Conservation (phyloP, 92 coral and sea anemone species). For the Palythoa caribaeorum region DNA sequence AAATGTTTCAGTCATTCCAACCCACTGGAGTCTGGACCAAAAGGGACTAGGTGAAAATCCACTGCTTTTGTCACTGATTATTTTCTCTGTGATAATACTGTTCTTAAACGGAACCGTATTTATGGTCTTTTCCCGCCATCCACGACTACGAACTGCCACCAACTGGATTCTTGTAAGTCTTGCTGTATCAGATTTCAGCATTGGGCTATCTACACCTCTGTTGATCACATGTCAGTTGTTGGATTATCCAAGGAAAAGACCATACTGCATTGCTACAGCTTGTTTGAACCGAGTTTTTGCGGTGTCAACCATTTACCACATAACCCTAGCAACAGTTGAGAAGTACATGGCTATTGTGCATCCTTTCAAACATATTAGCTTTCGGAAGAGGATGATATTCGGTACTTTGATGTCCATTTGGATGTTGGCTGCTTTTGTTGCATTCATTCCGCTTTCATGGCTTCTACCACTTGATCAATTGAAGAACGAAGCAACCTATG, state of each 20-base stretch:
- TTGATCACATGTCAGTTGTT: neutral
- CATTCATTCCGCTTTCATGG: slow-evolving; percentile 74
- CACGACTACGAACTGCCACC: slow-evolving; percentile 33
- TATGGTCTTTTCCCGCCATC: slow-evolving; percentile 31
- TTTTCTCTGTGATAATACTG: slow-evolving; percentile 11
- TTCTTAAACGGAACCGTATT: slow-evolving; percentile 33
- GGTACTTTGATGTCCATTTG: slow-evolving; percentile 60
- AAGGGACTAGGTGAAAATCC: neutral
- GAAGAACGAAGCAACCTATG: neutral
- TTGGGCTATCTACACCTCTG: slow-evolving; percentile 30
- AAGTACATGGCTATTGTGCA: slow-evolving; percentile 78
- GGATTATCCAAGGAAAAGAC: neutral
- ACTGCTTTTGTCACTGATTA: neutral
- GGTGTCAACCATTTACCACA: slow-evolving; percentile 73
- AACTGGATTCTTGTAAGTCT: slow-evolving; percentile 48
- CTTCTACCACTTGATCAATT: neutral
- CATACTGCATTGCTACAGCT: slow-evolving; percentile 26
- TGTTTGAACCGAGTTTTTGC: slow-evolving; percentile 52
- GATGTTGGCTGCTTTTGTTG: slow-evolving; percentile 65
- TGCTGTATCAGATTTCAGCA: slow-evolving; percentile 26
- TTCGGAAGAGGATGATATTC: slow-evolving; percentile 60
- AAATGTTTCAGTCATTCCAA: neutral
- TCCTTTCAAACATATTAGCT: slow-evolving; percentile 73
- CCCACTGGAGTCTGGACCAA: neutral
- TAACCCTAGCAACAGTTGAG: slow-evolving; percentile 76